These are phyloP conservation scores for Penaeus monodon DNA, from an alignment of 2,888 invertebrate genomes.

Conservation along the genomic window DNA sequence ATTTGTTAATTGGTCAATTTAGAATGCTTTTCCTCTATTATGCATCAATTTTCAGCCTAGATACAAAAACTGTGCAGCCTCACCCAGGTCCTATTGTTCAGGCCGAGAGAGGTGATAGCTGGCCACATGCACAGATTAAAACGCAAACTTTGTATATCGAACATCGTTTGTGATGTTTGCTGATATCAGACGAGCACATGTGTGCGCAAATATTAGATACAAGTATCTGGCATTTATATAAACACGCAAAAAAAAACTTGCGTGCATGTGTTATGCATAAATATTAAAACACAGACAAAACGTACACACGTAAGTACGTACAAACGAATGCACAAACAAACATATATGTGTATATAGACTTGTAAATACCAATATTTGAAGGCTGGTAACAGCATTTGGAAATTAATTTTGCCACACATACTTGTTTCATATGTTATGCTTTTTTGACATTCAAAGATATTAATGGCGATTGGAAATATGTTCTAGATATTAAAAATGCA, in stretches of 20 bases:
- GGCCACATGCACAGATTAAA: too few relatives aligned
- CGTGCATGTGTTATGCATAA: background rate
- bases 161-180: too few relatives aligned
- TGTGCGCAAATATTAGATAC: background rate
- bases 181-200: background rate
- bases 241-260: background rate
- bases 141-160: too few relatives aligned
- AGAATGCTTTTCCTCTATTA: slow-evolving; percentile 50
- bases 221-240: background rate
- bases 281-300: background rate
- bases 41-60: slow-evolving; percentile 37
- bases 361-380: background rate
- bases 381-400: background rate
- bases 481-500: too few relatives aligned
- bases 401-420: too few relatives aligned
- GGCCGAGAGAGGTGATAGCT: too few relatives aligned
- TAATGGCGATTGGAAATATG: too few relatives aligned
- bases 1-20: slow-evolving; percentile 55
- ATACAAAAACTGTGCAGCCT: slow-evolving; percentile 20
- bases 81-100: too few relatives aligned
- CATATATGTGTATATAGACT: background rate
- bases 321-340: background rate
- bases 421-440: too few relatives aligned
- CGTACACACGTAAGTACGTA: background rate
- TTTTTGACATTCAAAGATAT: too few relatives aligned